Conservation (phyloP, 92 coral and sea anemone genomes). For the Diadumene lineata region DNA sequence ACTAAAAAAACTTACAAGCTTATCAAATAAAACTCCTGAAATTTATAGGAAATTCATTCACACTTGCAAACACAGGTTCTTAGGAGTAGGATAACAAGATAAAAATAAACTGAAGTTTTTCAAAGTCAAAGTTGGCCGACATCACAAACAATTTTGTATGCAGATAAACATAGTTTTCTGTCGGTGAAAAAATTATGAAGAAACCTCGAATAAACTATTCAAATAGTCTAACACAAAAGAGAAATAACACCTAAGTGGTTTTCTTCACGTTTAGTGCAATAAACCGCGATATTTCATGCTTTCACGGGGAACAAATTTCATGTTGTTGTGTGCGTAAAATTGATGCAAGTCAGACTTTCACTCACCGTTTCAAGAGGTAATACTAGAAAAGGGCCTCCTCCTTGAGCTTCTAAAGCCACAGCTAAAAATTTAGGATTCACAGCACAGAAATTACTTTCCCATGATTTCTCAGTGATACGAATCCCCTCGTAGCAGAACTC, state of each 20-base stretch:
- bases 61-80: not conserved
- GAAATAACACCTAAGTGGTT: not conserved
- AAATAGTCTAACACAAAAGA: constrained; percentile 6
- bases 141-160: constrained; percentile 1
- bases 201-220: not conserved
- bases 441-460: constrained; percentile 95
- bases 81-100: not conserved
- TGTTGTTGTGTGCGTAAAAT: not conserved
- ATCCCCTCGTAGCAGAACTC: constrained; percentile 93
- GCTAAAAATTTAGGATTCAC: constrained; percentile 99
- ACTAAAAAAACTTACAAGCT: not conserved
- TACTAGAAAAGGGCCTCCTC: constrained; percentile 95
- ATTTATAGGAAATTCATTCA: not conserved
- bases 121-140: constrained; percentile 27
- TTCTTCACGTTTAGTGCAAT: constrained; percentile 4
- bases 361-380: constrained; percentile 84
- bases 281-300: not conserved
- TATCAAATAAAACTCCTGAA: not conserved
- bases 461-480: constrained; percentile 72
- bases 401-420: constrained; percentile 85
- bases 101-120: constrained; percentile 14
- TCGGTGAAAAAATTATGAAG: not conserved
- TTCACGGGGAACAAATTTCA: constrained; percentile 34
- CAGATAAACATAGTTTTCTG: constrained; percentile 31
- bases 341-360: not conserved